Percentiles rank a stretch among this genome's conserved stretches.
phyloP scores from a whole-genome alignment of 1,140 invertebrate genomes.

The Heliconius eleuchia region DNA sequence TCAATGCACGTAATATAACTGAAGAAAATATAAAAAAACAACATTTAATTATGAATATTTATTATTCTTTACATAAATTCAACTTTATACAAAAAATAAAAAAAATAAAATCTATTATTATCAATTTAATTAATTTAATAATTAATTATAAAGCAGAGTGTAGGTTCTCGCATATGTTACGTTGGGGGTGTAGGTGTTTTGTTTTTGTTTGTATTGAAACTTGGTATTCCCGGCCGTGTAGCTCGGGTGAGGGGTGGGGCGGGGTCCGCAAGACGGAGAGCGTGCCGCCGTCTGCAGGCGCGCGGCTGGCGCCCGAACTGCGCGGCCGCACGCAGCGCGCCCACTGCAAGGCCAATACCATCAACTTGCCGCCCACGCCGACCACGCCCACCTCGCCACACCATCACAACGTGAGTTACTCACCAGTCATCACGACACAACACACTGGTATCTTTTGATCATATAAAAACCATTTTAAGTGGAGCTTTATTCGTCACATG shows the following conservation, averaged over 20 bases:
- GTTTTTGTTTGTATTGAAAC: slow-evolving; percentile 52
- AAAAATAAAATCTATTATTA: too few relatives aligned
- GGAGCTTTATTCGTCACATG: too few relatives aligned
- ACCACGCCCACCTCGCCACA: slow-evolving; percentile 58
- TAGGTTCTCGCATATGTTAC: not conserved
- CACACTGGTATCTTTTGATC: too few relatives aligned
- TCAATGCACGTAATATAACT: too few relatives aligned
- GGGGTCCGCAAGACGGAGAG: slow-evolving; percentile 71
- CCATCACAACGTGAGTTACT: slow-evolving; percentile 64
- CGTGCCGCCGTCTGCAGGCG: slow-evolving; percentile 69
- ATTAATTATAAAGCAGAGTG: not conserved
- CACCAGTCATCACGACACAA: too few relatives aligned
- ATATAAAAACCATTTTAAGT: too few relatives aligned
- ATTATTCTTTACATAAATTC: too few relatives aligned
- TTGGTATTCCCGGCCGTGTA: slow-evolving; percentile 55
- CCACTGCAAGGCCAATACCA: slow-evolving; percentile 84
- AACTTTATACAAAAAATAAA: too few relatives aligned
- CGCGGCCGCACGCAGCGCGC: slow-evolving; percentile 75
- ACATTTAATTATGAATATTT: too few relatives aligned
- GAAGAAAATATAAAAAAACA: too few relatives aligned
- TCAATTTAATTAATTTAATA: too few relatives aligned
- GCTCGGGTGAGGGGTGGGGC: slow-evolving; percentile 63
- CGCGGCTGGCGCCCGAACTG: slow-evolving; percentile 66
- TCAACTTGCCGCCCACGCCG: slow-evolving; percentile 77
- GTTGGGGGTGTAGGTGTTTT: slow-evolving; percentile 58